Conservation (phyloP, 2,113 vertebrate species). For the Ellobius talpinus region DNA sequence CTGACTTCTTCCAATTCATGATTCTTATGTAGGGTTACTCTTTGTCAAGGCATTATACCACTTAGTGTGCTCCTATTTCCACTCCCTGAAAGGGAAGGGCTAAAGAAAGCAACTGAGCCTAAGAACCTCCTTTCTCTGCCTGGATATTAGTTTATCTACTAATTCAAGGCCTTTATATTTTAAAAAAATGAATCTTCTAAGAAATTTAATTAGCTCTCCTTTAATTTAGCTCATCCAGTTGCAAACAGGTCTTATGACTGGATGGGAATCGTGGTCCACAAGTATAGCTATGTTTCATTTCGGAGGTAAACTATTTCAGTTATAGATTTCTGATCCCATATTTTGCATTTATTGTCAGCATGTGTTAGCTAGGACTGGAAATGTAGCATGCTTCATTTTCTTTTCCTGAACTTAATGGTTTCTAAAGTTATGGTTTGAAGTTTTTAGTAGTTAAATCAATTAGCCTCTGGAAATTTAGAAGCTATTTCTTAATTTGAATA, state of each 20-base stretch:
- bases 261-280: background rate
- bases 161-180: background rate
- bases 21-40: background rate
- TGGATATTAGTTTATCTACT: background rate
- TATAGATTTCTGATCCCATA: background rate
- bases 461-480: background rate
- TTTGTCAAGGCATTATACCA: background rate
- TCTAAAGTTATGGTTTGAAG: constrained; percentile 35
- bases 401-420: background rate
- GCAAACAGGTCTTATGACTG: background rate
- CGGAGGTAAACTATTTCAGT: background rate
- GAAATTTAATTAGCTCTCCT: background rate
- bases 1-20: background rate
- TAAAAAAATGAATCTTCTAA: background rate
- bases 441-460: background rate
- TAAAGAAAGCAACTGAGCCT: background rate
- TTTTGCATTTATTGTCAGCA: background rate
- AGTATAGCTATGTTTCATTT: background rate
- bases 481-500: background rate
- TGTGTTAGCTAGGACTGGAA: background rate
- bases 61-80: background rate
- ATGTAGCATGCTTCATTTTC: background rate
- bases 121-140: background rate
- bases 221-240: background rate
- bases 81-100: background rate